Conservation (phyloP, 2,797 vertebrate genomes). For the Cephalopachus bancanus region DNA sequence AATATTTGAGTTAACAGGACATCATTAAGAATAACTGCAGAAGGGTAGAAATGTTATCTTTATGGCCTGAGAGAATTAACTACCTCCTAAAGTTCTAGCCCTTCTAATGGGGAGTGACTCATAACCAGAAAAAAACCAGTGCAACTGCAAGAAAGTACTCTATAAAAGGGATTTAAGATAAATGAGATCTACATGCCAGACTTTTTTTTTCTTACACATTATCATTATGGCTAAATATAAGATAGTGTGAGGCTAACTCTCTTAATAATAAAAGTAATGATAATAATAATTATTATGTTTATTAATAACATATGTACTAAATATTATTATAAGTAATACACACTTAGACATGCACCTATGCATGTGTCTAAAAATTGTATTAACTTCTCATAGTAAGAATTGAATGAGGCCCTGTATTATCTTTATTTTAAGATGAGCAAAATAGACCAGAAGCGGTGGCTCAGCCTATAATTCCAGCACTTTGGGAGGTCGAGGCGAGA, state of each 20-base stretch:
- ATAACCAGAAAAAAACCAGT: neutral
- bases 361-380: neutral
- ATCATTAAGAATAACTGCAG: constrained; percentile 19
- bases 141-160: neutral
- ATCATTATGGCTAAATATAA: constrained; percentile 8
- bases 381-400: neutral
- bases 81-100: neutral
- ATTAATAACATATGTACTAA: neutral
- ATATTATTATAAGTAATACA: neutral
- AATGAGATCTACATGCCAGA: neutral
- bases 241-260: neutral
- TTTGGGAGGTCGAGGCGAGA: too few species aligned
- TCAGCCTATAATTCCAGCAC: too few species aligned
- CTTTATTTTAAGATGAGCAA: neutral
- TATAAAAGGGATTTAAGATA: constrained; percentile 27
- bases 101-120: constrained; percentile 28
- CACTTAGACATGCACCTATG: neutral
- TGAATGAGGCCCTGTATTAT: neutral
- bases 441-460: too few species aligned
- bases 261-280: neutral
- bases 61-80: neutral
- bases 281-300: neutral
- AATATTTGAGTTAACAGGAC: neutral
- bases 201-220: neutral
- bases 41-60: neutral